Evolutionary conservation across 2,797 vertebrate genomes (phyloP).

Genomic region (Fundulus diaphanus): DNA sequence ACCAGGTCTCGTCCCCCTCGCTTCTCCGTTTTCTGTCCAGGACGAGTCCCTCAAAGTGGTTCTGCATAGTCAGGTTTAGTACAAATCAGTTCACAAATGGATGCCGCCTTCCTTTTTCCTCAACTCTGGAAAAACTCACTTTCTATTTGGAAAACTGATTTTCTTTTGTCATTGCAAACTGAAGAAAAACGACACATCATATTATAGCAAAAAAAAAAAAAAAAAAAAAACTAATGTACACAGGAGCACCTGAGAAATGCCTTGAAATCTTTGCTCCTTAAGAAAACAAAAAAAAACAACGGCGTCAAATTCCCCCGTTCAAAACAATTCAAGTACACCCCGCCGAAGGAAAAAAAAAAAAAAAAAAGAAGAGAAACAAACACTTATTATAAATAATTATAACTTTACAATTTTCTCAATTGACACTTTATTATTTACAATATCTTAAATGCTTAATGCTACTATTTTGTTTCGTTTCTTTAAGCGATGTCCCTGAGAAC

Average conservation of each 20-base stretch:
- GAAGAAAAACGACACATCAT: conserved; percentile 31
- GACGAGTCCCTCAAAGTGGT: conserved; percentile 72
- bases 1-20: conserved; percentile 19
- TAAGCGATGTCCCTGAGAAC: conserved; percentile 99
- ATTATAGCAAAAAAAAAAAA: conserved; percentile 47
- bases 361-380: conserved; percentile 45
- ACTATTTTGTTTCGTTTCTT: conserved; percentile 92
- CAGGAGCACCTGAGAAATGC: conserved; percentile 96
- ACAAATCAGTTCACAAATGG: conserved; percentile 70
- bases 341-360: conserved; percentile 36
- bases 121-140: conserved; percentile 38
- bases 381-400: conserved; percentile 98
- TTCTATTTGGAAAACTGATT: conserved; percentile 74
- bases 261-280: conserved; percentile 84
- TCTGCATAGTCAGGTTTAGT: conserved; percentile 85
- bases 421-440: conserved; percentile 99
- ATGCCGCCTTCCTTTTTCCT: conserved; percentile 69
- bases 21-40: conserved; percentile 35
- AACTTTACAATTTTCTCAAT: conserved; percentile 99
- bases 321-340: conserved; percentile 77
- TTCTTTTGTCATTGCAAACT: conserved; percentile 58
- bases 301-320: conserved; percentile 84
- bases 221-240: conserved; percentile 78
- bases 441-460: conserved; percentile 97
- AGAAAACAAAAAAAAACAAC: conserved; percentile 47